Evolutionary conservation across 2,888 invertebrate genomes (phyloP), one percentile per base, ranked within the genome.

Genomic region (Erebia ligea): DNA sequence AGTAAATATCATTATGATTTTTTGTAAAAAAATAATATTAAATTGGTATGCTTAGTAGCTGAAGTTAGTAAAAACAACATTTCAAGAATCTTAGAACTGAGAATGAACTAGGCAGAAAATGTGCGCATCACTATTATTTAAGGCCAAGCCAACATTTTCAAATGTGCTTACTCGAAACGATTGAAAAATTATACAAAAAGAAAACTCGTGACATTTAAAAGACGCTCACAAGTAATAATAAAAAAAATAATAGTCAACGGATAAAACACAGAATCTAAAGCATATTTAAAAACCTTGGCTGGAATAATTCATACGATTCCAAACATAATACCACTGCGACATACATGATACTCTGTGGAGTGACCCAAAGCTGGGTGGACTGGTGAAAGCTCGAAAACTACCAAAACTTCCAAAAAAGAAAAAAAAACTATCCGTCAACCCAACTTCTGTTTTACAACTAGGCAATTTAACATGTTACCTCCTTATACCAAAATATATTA

Each of bases 401-500:
- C 73, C 71, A 71, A 78, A 81, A 78, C 70, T 74, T 75, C 67
- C 74, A 77, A 72, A 75, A 73, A 64, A 67, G 57, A 56, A 72
- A 76, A 80, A 79, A 78, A 78, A 78, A 77, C 67, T 74, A 80
- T 76, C 78, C 72, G 80, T 82, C 84, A 78, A 86, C 84, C 86
- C 86, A 86, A 87, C 83, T 84, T 83, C 65, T 71, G 34, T 67
- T 42, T 80, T 81, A 82, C 75, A 86, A 87, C 86, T 86, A 88
- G 84, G 77, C 86, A 86, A 84, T 87, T 86, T 84, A 82, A 83
- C 72, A 79, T 82, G 82, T 86, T 80, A 87, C 82, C 81, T 86
- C 82, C 90, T 92, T 92, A 92, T 93, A 91, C 92, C 92, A 93
- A 93, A 93, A 92, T 92, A 92, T 91, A 91, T 92, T 91, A 92